phyloP scores from a whole-genome alignment of 2,888 invertebrate genomes.

The Malthinus flaveolus region DNA sequence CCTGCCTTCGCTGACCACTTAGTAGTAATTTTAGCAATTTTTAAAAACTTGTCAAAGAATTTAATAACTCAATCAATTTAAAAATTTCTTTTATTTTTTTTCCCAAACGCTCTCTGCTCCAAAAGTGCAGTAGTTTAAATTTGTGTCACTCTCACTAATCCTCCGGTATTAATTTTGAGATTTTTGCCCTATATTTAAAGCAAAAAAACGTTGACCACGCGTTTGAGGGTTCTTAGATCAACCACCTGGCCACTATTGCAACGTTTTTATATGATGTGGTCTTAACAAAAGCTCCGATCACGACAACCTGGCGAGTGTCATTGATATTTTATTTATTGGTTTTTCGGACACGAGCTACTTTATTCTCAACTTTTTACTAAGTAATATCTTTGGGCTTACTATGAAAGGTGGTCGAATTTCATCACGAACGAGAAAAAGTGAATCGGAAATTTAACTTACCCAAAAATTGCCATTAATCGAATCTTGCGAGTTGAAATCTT shows the following conservation, averaged over 20 bases:
- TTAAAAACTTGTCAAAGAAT: too few relatives aligned
- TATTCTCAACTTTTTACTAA: constrained; percentile 15
- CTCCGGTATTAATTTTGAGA: constrained; percentile 1
- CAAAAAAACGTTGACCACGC: constrained; percentile 29
- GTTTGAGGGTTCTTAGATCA: constrained; percentile 21
- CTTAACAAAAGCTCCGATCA: constrained; percentile 41
- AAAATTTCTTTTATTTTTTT: too few relatives aligned
- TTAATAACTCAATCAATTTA: too few relatives aligned
- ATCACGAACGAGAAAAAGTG: background rate
- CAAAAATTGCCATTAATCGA: background rate
- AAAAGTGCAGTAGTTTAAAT: background rate
- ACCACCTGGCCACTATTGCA: constrained; percentile 41
- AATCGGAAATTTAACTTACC: background rate
- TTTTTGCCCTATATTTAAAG: constrained; percentile 18
- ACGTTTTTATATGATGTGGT: constrained; percentile 41
- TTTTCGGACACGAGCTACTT: constrained; percentile 37
- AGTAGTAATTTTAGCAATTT: too few relatives aligned
- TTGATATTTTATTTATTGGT: constrained; percentile 55
- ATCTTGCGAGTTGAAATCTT: background rate
- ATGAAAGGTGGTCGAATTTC: background rate
- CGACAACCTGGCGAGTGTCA: constrained; percentile 50
- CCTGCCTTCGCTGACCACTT: too few relatives aligned
- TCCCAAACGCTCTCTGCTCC: too few relatives aligned
- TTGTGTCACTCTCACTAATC: background rate
- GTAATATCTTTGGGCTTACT: constrained; percentile 7